These are phyloP conservation scores for Homalodisca vitripennis DNA, from an alignment of 1,140 invertebrate genomes.

Conservation along the genomic window DNA sequence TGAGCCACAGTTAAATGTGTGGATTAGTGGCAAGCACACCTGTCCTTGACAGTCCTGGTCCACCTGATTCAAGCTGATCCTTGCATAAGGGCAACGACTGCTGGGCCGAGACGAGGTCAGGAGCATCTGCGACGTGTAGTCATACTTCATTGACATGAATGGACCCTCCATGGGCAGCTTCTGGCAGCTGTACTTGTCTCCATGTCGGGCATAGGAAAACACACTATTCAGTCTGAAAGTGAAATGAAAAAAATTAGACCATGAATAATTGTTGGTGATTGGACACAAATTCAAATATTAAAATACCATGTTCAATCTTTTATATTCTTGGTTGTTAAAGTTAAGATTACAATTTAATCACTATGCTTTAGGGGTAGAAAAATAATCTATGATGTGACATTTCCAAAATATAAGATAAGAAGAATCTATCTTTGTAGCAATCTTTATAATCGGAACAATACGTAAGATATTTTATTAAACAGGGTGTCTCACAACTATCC, in stretches of 20 bases:
- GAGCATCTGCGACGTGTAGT: conserved; percentile 39
- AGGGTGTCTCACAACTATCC: too few relatives aligned
- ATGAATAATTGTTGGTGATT: too few relatives aligned
- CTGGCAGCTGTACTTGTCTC: neutral
- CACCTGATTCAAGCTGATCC: conserved; percentile 52
- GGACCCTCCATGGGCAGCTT: conserved; percentile 22
- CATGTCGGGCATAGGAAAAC: conserved; percentile 18
- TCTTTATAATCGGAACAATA: too few relatives aligned
- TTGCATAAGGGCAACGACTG: conserved; percentile 52
- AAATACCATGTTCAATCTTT: too few relatives aligned
- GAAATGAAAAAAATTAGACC: neutral
- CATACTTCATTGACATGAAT: conserved; percentile 33
- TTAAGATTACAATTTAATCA: too few relatives aligned
- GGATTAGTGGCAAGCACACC: neutral
- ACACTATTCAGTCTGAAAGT: conserved; percentile 29
- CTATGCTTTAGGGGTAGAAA: too few relatives aligned
- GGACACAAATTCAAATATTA: too few relatives aligned
- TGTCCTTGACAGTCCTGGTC: neutral
- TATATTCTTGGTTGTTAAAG: too few relatives aligned
- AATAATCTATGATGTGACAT: too few relatives aligned
- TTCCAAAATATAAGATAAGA: too few relatives aligned
- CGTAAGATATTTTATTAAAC: too few relatives aligned
- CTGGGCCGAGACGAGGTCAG: conserved; percentile 62
- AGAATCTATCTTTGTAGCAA: too few relatives aligned
- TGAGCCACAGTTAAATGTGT: neutral